phyloP scores from a whole-genome alignment of 2,888 invertebrate species.

The Octodonta nipae region DNA sequence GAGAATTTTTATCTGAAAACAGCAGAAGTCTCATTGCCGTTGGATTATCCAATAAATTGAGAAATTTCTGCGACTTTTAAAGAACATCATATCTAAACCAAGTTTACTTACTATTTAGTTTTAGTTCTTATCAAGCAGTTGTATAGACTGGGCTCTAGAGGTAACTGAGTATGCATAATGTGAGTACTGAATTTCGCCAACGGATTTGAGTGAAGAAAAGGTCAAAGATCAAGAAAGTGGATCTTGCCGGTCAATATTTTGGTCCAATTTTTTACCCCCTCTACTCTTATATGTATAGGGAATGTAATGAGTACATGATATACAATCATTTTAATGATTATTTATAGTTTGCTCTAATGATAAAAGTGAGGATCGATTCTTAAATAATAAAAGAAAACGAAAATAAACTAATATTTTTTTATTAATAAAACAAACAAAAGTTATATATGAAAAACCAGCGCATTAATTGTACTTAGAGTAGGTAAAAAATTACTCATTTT shows the following conservation, averaged over 20 bases:
- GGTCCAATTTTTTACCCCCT: conserved; percentile 5
- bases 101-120: too few species aligned
- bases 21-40: too few species aligned
- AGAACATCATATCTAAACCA: too few species aligned
- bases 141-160: conserved; percentile 1
- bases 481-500: conserved; percentile 9
- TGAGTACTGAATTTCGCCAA: too few species aligned
- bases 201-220: too few species aligned
- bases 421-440: background rate
- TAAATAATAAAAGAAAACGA: conserved; percentile 5
- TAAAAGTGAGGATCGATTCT: conserved; percentile 4
- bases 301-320: conserved; percentile 5
- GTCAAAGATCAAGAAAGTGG: too few species aligned
- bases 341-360: conserved; percentile 4
- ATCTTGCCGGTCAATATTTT: conserved; percentile 3
- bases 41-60: too few species aligned
- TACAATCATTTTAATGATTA: conserved; percentile 5
- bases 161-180: conserved; percentile 6
- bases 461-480: conserved; percentile 1
- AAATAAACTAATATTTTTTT: background rate
- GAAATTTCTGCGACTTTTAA: too few species aligned
- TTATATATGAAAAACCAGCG: conserved; percentile 1
- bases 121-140: too few species aligned
- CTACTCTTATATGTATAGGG: conserved; percentile 2
- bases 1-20: too few species aligned